Evolutionary conservation across 2,888 invertebrate species (phyloP).

Genomic region (Syritta pipiens): DNA sequence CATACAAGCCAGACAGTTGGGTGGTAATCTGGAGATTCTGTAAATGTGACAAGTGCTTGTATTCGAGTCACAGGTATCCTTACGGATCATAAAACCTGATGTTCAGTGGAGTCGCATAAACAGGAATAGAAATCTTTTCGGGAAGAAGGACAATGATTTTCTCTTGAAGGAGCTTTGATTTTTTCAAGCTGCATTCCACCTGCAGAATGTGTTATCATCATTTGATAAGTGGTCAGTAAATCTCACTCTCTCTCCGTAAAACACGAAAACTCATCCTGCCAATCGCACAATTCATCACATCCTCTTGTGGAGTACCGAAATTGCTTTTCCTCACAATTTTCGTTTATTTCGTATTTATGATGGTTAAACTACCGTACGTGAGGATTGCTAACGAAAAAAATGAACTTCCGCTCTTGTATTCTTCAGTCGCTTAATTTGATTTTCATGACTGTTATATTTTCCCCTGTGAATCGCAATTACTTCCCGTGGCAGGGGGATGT

Average conservation of each 20-base stretch:
- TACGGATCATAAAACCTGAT: no score
- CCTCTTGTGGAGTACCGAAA: background rate
- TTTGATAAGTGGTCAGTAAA: no score
- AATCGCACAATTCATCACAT: background rate
- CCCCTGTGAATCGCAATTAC: constrained; percentile 15
- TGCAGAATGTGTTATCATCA: no score
- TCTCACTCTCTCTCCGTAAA: constrained; percentile 12
- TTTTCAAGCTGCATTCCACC: no score
- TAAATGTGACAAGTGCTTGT: constrained; percentile 21
- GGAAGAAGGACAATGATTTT: no score
- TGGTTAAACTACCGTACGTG: constrained; percentile 34
- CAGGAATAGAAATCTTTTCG: constrained; percentile 22
- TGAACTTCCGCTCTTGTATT: background rate
- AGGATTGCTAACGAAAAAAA: constrained; percentile 5
- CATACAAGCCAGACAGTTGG: constrained; percentile 6
- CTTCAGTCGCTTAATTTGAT: constrained; percentile 37
- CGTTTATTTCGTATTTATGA: constrained; percentile 12
- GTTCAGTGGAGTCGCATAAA: constrained; percentile 15
- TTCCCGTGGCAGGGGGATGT: background rate
- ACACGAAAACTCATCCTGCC: background rate
- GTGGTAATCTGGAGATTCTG: constrained; percentile 18
- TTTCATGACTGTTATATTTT: constrained; percentile 31
- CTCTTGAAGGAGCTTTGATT: no score
- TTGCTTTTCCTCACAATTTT: background rate
- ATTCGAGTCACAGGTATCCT: no score